These are phyloP conservation scores for Zonotrichia leucophrys DNA, from an alignment of 2,113 vertebrate genomes.

Conservation along the genomic window DNA sequence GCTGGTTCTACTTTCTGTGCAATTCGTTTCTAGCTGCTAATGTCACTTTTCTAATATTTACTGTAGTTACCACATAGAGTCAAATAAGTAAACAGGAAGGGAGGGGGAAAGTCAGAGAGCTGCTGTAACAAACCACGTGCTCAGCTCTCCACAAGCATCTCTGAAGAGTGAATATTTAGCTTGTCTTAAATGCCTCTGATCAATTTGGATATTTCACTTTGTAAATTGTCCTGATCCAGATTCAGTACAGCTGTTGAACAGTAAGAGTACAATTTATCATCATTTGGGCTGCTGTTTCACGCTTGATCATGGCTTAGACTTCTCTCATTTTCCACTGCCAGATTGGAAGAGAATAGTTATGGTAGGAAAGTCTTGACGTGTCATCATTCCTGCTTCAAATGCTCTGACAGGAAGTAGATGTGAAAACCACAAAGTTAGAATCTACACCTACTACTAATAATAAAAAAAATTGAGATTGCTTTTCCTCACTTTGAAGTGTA, in stretches of 20 bases:
- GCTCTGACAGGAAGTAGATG: not conserved
- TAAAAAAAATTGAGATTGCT: not conserved
- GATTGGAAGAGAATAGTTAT: not conserved
- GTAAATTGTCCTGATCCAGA: not conserved
- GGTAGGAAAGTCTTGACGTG: not conserved
- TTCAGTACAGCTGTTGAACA: not conserved
- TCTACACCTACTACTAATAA: not conserved
- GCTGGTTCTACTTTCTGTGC: not conserved
- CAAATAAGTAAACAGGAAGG: conserved; percentile 49
- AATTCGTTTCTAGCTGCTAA: not conserved
- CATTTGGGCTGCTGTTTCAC: not conserved
- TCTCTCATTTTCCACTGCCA: not conserved
- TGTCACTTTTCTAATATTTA: not conserved
- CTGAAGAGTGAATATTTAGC: not conserved
- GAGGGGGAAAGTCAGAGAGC: not conserved
- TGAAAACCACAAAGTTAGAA: not conserved
- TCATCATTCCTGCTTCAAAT: not conserved
- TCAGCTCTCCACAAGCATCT: not conserved
- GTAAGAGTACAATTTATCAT: not conserved
- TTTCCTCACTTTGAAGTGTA: not conserved
- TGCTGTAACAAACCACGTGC: not conserved
- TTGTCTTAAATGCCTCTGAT: not conserved
- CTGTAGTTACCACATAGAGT: not conserved
- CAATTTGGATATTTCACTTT: not conserved
- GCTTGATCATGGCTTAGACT: not conserved